Percentiles rank a stretch among this genome's conserved stretches.
phyloP scores from a whole-genome alignment of 2,888 invertebrate genomes.

The Celastrina argiolus region DNA sequence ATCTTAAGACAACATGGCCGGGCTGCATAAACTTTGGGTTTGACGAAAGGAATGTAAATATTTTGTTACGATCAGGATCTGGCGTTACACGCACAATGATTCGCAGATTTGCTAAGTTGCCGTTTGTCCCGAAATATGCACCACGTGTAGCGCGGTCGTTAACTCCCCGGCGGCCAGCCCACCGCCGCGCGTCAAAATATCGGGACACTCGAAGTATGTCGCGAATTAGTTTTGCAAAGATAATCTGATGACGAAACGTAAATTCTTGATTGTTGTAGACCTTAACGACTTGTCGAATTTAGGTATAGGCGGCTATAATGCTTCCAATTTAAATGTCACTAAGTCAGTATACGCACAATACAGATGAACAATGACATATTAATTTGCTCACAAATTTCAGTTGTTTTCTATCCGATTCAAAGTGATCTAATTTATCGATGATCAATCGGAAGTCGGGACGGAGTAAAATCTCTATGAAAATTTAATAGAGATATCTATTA shows the following conservation, averaged over 20 bases:
- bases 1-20: background rate
- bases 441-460: no score
- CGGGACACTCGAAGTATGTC: background rate
- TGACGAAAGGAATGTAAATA: background rate
- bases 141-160: conserved; percentile 11
- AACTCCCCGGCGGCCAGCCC: background rate
- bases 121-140: conserved; percentile 7
- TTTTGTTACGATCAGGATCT: background rate
- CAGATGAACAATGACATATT: no score
- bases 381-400: no score
- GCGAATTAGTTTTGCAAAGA: background rate
- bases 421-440: no score
- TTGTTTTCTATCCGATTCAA: no score
- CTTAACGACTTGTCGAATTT: no score
- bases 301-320: no score
- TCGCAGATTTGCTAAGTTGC: background rate
- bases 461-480: no score
- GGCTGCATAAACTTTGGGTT: conserved; percentile 1
- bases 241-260: background rate
- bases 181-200: background rate
- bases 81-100: background rate
- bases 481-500: no score
- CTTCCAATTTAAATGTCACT: no score
- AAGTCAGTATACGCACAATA: no score
- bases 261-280: background rate